Evolutionary conservation across 2,888 invertebrate genomes (phyloP).

Genomic region (Catocala fraxini): DNA sequence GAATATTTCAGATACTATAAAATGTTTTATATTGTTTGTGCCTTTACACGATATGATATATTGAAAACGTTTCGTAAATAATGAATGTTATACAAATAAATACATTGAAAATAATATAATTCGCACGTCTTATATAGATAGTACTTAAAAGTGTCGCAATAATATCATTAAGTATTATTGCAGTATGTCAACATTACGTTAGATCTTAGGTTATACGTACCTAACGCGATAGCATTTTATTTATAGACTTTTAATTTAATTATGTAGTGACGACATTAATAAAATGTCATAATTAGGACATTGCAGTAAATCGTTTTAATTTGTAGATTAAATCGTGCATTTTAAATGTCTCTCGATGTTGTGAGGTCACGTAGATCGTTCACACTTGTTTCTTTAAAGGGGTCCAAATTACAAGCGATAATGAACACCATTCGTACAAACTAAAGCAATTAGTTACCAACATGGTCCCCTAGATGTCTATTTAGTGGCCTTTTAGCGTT

Average conservation of each 20-base stretch:
- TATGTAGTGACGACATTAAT: constrained; percentile 30
- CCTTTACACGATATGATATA: constrained; percentile 75
- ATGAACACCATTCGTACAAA: constrained; percentile 28
- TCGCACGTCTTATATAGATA: constrained; percentile 46
- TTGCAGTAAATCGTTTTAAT: constrained; percentile 51
- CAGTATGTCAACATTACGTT: constrained; percentile 56
- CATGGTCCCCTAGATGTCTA: constrained; percentile 52
- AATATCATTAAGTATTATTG: constrained; percentile 66
- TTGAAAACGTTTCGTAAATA: constrained; percentile 61
- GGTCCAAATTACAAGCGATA: constrained; percentile 30
- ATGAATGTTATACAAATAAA: constrained; percentile 48
- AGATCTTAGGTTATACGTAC: constrained; percentile 60
- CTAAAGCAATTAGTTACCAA: constrained; percentile 25
- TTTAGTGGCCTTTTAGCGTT: constrained; percentile 63
- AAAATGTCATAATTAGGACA: constrained; percentile 37
- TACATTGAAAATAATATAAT: constrained; percentile 33
- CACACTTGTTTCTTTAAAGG: constrained; percentile 49
- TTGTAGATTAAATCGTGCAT: constrained; percentile 55
- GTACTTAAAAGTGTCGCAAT: constrained; percentile 75
- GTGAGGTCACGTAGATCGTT: constrained; percentile 67
- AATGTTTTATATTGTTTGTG: constrained; percentile 80
- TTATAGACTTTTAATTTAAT: constrained; percentile 50
- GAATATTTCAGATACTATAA: constrained; percentile 53
- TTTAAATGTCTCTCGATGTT: constrained; percentile 76
- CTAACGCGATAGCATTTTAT: constrained; percentile 67